Evolutionary conservation across 2,888 invertebrate species (phyloP).

Genomic region (Tridacna gigas): DNA sequence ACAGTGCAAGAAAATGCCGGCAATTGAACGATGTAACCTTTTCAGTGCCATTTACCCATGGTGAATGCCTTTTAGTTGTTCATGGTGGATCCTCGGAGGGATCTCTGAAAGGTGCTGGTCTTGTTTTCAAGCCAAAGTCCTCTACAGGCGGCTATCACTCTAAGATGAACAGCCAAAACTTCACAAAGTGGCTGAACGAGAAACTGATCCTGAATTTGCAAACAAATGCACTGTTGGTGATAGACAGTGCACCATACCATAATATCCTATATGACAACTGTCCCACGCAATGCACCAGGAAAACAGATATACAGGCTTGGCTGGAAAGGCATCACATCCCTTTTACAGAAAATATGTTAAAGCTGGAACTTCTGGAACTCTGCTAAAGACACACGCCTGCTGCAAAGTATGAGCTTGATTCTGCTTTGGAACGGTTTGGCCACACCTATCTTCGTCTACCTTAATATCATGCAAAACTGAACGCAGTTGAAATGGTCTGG

Average conservation of each 20-base stretch:
- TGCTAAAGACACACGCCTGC: conserved; percentile 9
- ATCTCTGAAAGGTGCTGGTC: conserved; percentile 9
- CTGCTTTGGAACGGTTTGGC: no score
- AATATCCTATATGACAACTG: conserved; percentile 33
- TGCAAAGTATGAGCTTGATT: no score
- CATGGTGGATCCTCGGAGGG: conserved; percentile 31
- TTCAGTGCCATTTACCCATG: conserved; percentile 16
- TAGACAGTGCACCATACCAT: conserved; percentile 44
- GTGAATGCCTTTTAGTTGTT: conserved; percentile 24
- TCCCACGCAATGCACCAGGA: conserved; percentile 30
- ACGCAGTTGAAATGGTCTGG: no score
- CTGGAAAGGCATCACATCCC: no score
- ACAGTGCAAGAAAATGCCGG: conserved; percentile 15
- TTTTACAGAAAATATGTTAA: conserved; percentile 41
- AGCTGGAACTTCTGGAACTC: conserved; percentile 29
- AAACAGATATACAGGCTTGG: conserved; percentile 34
- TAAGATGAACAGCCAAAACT: conserved; percentile 55
- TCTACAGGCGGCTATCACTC: conserved; percentile 41
- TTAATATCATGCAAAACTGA: no score
- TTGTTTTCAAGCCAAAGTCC: conserved; percentile 33
- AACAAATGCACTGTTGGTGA: conserved; percentile 19
- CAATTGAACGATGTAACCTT: conserved; percentile 4
- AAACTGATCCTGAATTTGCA: no score
- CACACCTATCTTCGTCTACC: no score
- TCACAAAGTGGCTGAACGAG: no score